These are phyloP conservation scores for Girardinus metallicus DNA, from an alignment of 2,797 vertebrate genomes.

Conservation along the genomic window DNA sequence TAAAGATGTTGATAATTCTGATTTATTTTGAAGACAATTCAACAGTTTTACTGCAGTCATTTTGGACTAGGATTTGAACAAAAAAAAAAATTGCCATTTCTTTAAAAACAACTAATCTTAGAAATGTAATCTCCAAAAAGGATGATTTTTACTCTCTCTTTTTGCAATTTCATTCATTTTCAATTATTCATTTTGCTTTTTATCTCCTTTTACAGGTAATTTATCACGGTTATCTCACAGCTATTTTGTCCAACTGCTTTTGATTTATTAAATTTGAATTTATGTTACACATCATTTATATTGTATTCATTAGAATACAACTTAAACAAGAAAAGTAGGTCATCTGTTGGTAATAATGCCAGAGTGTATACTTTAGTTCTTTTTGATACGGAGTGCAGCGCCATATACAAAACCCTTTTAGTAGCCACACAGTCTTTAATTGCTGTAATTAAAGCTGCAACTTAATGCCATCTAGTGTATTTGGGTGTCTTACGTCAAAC, in stretches of 20 bases:
- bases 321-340: conserved; percentile 22
- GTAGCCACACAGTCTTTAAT: not conserved
- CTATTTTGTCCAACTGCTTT: not conserved
- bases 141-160: not conserved
- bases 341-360: conserved; percentile 22
- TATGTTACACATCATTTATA: not conserved
- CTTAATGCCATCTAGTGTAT: conserved; percentile 50
- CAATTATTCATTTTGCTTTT: not conserved
- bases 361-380: not conserved
- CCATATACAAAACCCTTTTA: not conserved
- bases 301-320: not conserved
- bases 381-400: not conserved
- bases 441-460: conserved; percentile 17
- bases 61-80: too few relatives aligned
- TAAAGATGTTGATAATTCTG: not conserved
- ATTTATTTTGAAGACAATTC: not conserved
- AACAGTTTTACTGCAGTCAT: not conserved
- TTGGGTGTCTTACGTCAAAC: not conserved
- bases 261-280: not conserved
- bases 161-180: not conserved
- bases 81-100: too few relatives aligned
- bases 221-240: too few relatives aligned
- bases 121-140: not conserved
- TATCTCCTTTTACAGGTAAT: not conserved
- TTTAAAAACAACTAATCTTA: not conserved